Base-by-base conservation (phyloP, 2,888 invertebrate species). In the Apoda limacodes region DNA sequence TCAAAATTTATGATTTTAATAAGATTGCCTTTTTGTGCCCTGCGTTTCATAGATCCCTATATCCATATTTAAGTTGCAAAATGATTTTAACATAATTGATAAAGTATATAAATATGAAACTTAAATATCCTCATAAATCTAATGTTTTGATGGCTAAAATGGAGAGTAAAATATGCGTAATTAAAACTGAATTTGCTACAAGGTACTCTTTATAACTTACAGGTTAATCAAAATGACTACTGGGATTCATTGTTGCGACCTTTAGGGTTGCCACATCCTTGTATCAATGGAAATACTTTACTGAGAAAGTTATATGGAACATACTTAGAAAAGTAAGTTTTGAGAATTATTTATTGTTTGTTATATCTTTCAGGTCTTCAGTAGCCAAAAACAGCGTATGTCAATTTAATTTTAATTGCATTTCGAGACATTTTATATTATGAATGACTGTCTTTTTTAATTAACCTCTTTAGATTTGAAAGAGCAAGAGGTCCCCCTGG, bases 211-310 rank as follows among this genome's bases (percentile, higher is more conserved):
- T n/a, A n/a, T 3, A 15, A 11, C 11, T n/a, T 28, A 7, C 71
- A 94, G 93, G 92, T 94, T 25, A 95, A 94, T 67, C 87, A 89
- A 50, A 88, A 90, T 53, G 93, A 93, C 58, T 88, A 89, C 42
- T 97, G 96, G 97, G 88, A 91, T 45, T 85, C 89, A 39, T 85
- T 96, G 43, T 80, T 91, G 55, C 84, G 89, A 37, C 85, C 90
- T 40, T 83, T 93, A 51, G 83, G 87, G 38, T 67, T 97, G 36
- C 92, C 94, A 12, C 85, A 86, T 50, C 89, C 89, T 36, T 95
- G 97, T 69, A 88, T 95, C 32, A 97, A 97, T 82, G 93, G 93
- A 31, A 75, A 78, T 2, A 75, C 78, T 24, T 40, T 80, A 22
- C 54, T 80, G 3, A 50, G 72, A 42, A 62, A 65, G 48, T 66